Evolutionary conservation across 2,888 invertebrate species (phyloP), one percentile per base, ranked within the genome.

Genomic region (Endotricha flammealis): DNA sequence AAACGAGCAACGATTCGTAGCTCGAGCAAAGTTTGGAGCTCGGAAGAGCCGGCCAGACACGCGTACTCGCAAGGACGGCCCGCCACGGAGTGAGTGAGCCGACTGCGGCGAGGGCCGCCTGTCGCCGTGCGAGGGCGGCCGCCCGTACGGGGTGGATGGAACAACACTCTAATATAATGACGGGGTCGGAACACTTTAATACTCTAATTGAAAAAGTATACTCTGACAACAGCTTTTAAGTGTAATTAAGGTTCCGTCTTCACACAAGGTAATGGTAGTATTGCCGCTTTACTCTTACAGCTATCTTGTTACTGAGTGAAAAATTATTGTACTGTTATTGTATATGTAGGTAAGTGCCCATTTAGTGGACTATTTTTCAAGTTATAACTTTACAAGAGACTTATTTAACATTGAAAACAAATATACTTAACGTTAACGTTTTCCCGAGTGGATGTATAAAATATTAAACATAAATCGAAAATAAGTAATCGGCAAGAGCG

Each of bases 101-200:
- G 41, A n/a, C 44, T 39, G 32, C 34, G 46, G 38, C 39, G 42
- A 42, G 44, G 42, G 46, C 44, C 43, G 51, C 48, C 51, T 51
- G 44, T 42, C 38, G 46, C 45, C 46, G 42, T 44, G 54, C 56
- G 57, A 62, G 65, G 67, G 65, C 65, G 72, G 62, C 59, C 68
- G 64, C 62, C 64, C 62, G 60, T 61, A 63, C 56, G 71, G 83
- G 81, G 81, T 73, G 76, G 76, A 74, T 68, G 71, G 71, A 82
- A 82, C 85, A 83, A 85, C 86, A 83, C 82, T 83, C 79, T 83
- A 83, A 82, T 82, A 81, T 85, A 83, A 86, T 85, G 83, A 83
- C 80, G 78, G 85, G 79, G 78, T 81, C 78, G 80, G 79, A 80
- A 82, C 83, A 82, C 83, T 83, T 82, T 82, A 86, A 83, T 81